These are phyloP conservation scores for Microctenopoma stevenorrisi DNA, from an alignment of 2,797 vertebrate species.

Conservation along the genomic window DNA sequence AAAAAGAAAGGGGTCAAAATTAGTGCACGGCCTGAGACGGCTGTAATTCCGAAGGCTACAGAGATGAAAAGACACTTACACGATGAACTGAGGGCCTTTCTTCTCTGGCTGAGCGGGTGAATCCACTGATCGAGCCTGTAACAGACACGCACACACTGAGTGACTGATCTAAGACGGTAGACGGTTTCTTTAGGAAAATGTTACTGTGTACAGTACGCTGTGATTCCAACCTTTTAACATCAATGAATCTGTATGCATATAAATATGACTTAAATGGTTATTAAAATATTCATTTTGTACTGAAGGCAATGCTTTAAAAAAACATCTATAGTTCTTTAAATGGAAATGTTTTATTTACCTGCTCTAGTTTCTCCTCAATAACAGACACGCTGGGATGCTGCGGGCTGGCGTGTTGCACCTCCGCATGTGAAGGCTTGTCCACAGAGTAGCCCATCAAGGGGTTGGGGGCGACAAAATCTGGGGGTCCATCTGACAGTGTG, in stretches of 20 bases:
- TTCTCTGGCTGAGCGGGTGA: slow-evolving; percentile 56
- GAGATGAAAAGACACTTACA: slow-evolving; percentile 72
- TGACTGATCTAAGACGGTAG: too few relatives aligned
- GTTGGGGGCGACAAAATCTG: slow-evolving; percentile 84
- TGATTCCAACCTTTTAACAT: not conserved
- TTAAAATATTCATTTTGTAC: too few relatives aligned
- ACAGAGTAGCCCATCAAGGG: slow-evolving; percentile 27
- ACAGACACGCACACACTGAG: too few relatives aligned
- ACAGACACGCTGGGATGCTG: slow-evolving; percentile 64
- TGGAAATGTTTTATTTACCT: slow-evolving; percentile 64
- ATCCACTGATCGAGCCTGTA: slow-evolving; percentile 75
- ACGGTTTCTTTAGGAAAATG: too few relatives aligned
- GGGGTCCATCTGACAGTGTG: slow-evolving; percentile 74
- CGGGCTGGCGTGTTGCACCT: slow-evolving; percentile 45
- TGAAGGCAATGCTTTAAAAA: not conserved
- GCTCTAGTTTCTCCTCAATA: slow-evolving; percentile 79
- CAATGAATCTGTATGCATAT: not conserved
- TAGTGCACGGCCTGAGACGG: not conserved
- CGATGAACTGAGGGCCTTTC: slow-evolving; percentile 75
- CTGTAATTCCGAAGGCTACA: not conserved
- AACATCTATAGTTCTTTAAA: not conserved
- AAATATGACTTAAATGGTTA: too few relatives aligned
- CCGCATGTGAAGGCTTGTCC: slow-evolving; percentile 22
- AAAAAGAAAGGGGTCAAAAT: slow-evolving; percentile 4
- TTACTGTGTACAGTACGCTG: not conserved